Evolutionary conservation across 1,140 invertebrate species (phyloP), one percentile per base, ranked within the genome.

Genomic region (Himalopsyche phryganea): DNA sequence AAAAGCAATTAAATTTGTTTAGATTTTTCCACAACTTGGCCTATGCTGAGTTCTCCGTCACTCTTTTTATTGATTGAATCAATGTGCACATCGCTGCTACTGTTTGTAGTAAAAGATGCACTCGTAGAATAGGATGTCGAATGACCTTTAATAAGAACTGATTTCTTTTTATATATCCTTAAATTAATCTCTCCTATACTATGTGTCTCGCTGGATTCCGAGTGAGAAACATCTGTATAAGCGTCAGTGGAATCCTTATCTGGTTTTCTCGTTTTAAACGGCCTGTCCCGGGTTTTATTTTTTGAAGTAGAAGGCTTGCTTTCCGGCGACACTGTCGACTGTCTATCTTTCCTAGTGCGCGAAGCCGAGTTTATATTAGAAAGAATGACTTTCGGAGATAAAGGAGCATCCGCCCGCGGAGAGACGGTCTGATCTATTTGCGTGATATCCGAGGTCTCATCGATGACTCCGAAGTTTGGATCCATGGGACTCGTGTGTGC

Each of bases 1-100:
- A n/a, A n/a, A n/a, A n/a, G n/a, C n/a, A n/a, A n/a, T n/a, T n/a
- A n/a, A n/a, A n/a, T n/a, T n/a, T n/a, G n/a, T n/a, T 33, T 13
- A 49, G 7, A 32, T 13, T 13, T 51, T 41, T 13, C n/a, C 17
- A 58, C 36, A 35, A 57, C 33, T 44, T 65, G 64, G 36, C 67
- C 68, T 28, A 70, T 52, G 53, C 71, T 72, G 19, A 71, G 56
- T 70, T 78, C 74, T 32, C 74, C 76, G 33, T 76, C 73, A 61
- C 74, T 78, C 61, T 68, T 74, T 53, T 56, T 69, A 20, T 61
- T 47, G 1, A 49, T 60, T 1, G 50, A 54, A 41, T 61, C 47
- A 17, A 55, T 42, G 1, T 59, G 56, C n/a, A 61, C 28, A 48
- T 65, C 54, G 40, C 58, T 65, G 28, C 51, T 65, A 13, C 50